Base-by-base conservation (phyloP, 2,888 invertebrate genomes). In the Drosophila anceps region DNA sequence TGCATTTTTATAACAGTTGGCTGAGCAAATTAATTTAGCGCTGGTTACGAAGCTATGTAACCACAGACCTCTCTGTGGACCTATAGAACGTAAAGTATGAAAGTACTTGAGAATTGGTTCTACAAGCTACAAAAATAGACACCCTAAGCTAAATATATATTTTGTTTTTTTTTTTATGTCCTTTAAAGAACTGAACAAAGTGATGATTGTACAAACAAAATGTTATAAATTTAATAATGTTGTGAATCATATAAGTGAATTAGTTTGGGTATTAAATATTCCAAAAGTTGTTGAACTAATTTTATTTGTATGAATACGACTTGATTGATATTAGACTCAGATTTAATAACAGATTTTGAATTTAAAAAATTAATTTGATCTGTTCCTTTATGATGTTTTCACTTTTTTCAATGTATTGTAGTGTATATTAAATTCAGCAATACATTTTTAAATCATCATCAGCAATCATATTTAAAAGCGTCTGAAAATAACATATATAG, bases 1-100 rank as follows among this genome's bases (percentile, higher is more conserved):
- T 81, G 81, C 73, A 76, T 72, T 74, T 82, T 84, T 62, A 57
- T 69, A 82, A 70, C 85, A 84, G 88, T 82, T 84, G 88, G 76
- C 62, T 76, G 69, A 35, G 41, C 70, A 76, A 83, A 88, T 83
- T 75, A 73, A 79, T 73, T 84, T 65, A 73, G 66, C 59, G 67
- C 59, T 29, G 72, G 63, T 59, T 41, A 41, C 50, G 35, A 8
- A 31, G 31, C 39, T 13, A 10, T 24, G 61, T 29, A 33, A n/a
- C 82, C 79, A 48, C 68, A 74, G 70, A 61, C 18, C 53, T 69
- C 85, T 54, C 66, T n/a, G 37, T 37, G 70, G 41, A 68, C 13
- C 2, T 24, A n/a, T 29, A 44, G 44, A 31, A 37, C 15, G n/a
- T 33, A 20, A 48, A 10, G 4, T 31, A 31, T 20, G 9, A 24